phyloP scores from a whole-genome alignment of 2,113 vertebrate species.

The Cinclus cinclus region DNA sequence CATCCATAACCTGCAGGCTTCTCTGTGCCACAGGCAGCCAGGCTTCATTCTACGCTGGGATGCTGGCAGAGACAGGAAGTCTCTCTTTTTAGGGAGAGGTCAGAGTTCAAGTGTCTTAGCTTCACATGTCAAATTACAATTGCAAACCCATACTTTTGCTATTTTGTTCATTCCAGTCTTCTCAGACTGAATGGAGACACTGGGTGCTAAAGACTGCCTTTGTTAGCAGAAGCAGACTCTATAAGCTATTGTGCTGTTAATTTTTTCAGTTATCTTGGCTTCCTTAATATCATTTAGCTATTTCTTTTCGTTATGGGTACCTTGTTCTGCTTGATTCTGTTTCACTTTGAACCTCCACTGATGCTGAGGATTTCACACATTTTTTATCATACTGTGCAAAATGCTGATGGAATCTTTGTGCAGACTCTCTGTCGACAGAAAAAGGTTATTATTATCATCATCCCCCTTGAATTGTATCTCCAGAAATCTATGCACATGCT shows the following conservation, averaged over 20 bases:
- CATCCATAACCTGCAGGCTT: fast-evolving
- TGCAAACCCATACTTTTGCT: neutral
- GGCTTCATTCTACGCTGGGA: fast-evolving
- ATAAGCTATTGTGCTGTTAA: slow-evolving; percentile 20
- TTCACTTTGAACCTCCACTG: slow-evolving; percentile 22
- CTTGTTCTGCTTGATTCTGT: neutral
- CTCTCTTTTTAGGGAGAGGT: neutral
- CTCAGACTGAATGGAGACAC: neutral
- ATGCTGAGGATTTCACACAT: slow-evolving; percentile 25
- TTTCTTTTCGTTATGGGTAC: neutral
- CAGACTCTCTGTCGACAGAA: neutral
- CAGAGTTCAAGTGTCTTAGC: neutral
- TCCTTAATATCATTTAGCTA: slow-evolving; percentile 27
- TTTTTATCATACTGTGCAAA: slow-evolving; percentile 47
- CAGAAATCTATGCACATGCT: slow-evolving; percentile 13
- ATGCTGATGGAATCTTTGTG: slow-evolving; percentile 38
- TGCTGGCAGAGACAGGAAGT: neutral
- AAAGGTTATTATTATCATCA: slow-evolving; percentile 15
- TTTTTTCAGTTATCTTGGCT: slow-evolving; percentile 20
- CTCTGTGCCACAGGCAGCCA: fast-evolving
- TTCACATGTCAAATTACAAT: neutral
- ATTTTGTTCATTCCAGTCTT: neutral
- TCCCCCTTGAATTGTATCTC: neutral
- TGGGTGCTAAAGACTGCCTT: neutral
- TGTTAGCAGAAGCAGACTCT: slow-evolving; percentile 15